Conservation (phyloP, 2,113 vertebrate species). For the Nothoprocta pentlandii region DNA sequence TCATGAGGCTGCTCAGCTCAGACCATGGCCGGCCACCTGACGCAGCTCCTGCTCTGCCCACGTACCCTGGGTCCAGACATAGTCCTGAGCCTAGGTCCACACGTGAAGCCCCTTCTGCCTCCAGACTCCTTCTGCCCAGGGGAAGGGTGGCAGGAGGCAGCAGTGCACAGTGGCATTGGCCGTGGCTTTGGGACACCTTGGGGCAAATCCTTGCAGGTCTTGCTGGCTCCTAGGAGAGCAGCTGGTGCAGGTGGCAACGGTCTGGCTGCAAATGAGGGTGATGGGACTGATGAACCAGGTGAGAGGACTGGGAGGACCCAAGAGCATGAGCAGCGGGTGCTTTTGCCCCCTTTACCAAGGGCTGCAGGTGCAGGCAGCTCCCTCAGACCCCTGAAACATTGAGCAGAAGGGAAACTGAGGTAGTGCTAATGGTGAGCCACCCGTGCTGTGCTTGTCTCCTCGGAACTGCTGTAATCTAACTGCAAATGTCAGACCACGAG, state of each 20-base stretch:
- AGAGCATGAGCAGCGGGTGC: rapidly evolving
- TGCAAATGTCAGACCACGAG: not conserved
- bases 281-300: not conserved
- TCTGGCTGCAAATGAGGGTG: rapidly evolving
- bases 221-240: not conserved
- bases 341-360: not conserved
- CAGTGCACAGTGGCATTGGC: not conserved
- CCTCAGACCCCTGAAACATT: not conserved
- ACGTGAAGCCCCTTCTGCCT: not conserved
- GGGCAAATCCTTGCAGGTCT: not conserved
- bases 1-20: not conserved
- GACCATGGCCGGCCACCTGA: not conserved
- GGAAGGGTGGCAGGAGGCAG: not conserved
- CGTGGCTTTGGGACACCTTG: rapidly evolving
- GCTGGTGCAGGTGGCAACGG: rapidly evolving
- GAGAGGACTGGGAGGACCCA: not conserved
- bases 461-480: not conserved
- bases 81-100: not conserved
- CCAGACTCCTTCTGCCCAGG: not conserved
- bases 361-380: not conserved
- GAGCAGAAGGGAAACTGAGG: conserved; percentile 23
- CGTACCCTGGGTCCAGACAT: rapidly evolving
- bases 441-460: rapidly evolving
- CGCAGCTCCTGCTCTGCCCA: not conserved
- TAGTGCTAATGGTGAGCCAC: not conserved